Percentiles rank a stretch among this genome's conserved stretches.
Conservation (phyloP, 2,113 vertebrate species). For the Neoarius graeffei region DNA sequence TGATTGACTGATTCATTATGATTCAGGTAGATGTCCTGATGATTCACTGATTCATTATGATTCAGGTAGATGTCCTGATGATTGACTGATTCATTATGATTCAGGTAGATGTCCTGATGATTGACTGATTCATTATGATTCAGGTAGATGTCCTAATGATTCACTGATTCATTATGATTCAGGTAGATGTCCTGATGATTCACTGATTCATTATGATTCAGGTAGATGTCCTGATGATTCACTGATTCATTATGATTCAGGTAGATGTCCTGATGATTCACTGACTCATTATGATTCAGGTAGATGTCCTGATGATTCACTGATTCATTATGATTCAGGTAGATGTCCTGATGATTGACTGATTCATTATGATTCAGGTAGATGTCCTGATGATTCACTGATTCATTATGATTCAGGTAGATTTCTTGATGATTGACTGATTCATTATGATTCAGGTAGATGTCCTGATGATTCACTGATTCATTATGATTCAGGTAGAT, state of each 20-base stretch:
- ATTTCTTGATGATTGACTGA: not conserved
- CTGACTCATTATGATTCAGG: not conserved
- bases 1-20: not conserved
- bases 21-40: not conserved
- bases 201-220: not conserved
- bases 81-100: not conserved
- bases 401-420: not conserved
- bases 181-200: not conserved
- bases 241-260: not conserved
- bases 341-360: not conserved
- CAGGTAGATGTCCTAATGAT: not conserved
- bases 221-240: not conserved
- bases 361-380: not conserved
- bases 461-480: not conserved
- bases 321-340: not conserved
- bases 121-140: not conserved
- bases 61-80: not conserved
- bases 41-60: not conserved
- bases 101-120: not conserved
- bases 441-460: not conserved
- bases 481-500: not conserved
- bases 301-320: not conserved
- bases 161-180: not conserved
- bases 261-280: not conserved
- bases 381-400: not conserved